Conservation (phyloP, 2,113 vertebrate genomes). For the Nesoenas mayeri region DNA sequence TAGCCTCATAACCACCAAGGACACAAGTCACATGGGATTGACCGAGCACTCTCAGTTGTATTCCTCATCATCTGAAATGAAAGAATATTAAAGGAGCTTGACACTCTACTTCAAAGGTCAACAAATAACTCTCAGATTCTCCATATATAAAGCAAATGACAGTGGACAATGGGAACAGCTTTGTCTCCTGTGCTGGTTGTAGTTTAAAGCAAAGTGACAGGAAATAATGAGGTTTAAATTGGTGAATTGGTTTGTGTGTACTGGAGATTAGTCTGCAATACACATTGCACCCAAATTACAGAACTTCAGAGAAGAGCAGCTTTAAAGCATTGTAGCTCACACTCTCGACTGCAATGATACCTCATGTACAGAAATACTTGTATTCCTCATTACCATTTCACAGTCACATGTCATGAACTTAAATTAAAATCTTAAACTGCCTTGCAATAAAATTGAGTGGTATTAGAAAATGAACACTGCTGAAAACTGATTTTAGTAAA, state of each 20-base stretch:
- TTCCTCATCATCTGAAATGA: slow-evolving; percentile 45
- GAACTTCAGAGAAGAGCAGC: background rate
- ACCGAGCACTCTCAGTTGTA: background rate
- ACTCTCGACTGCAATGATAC: background rate
- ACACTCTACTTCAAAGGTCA: slow-evolving; percentile 59
- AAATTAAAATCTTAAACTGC: background rate
- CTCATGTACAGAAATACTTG: background rate
- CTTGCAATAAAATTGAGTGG: background rate
- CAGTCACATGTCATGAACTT: background rate
- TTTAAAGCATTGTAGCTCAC: background rate
- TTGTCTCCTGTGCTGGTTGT: background rate
- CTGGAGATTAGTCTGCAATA: slow-evolving; percentile 32
- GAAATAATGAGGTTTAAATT: slow-evolving; percentile 62
- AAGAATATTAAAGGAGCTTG: slow-evolving; percentile 60
- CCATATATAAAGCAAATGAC: slow-evolving; percentile 46
- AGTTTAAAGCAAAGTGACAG: slow-evolving; percentile 49
- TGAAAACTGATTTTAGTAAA: background rate
- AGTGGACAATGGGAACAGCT: slow-evolving; percentile 14
- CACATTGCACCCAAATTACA: slow-evolving; percentile 3
- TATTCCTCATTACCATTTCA: background rate
- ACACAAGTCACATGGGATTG: background rate
- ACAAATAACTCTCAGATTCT: slow-evolving; percentile 35
- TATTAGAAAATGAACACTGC: background rate
- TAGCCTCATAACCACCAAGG: slow-evolving; percentile 28
- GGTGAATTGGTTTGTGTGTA: slow-evolving; percentile 34